Evolutionary conservation across 2,888 invertebrate species (phyloP), one percentile per base, ranked within the genome.

Genomic region (Gryllus longicercus): DNA sequence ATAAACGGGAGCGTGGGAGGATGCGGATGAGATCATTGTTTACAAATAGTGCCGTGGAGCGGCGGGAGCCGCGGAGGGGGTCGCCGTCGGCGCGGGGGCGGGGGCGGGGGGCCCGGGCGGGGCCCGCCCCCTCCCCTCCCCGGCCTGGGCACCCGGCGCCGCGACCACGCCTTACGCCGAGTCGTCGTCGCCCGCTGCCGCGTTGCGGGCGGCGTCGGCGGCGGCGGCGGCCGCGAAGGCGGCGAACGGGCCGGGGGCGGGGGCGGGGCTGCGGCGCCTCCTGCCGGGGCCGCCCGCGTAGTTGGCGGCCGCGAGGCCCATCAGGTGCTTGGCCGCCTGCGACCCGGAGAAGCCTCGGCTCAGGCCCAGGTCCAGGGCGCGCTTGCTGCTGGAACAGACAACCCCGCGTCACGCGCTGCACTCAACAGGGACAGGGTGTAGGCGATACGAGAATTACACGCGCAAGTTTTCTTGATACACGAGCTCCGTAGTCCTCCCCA

Each of bases 301-400:
- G 88, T 95, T 95, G 84, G 96, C 96, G 0, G 95, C 95, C 75
- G 95, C 94, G 79, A 96, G 87, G 5, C 96, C 96, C 93, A 96
- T 95, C 85, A 96, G 91, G 86, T 96, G 96, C 88, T 96, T 96
- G 85, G 96, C 96, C 82, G 96, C 95, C 85, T 96, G 94, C 50
- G 95, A 93, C 1, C 96, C 96, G 76, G 96, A 96, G 88, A 93
- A 96, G 49, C 96, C 96, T 79, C 96, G 93, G 84, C 92, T 94
- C 81, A 97, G 89, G 1, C 97, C 97, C 84, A 96, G 90, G 86
- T 97, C 97, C 82, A 96, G 89, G 63, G 95, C 95, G 38, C 96
- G 93, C 87, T 97, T 97, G 76, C 50, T 25, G 50, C 63, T 78
- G 77, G 11, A 38, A 77, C 14, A 38, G 38, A 38, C 38, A 38